A percentile compares a stretch with the other conserved stretches of the same genome.
These are phyloP conservation scores for Ornithoptera alexandrae DNA, from an alignment of 2,888 invertebrate genomes.

Conservation along the genomic window DNA sequence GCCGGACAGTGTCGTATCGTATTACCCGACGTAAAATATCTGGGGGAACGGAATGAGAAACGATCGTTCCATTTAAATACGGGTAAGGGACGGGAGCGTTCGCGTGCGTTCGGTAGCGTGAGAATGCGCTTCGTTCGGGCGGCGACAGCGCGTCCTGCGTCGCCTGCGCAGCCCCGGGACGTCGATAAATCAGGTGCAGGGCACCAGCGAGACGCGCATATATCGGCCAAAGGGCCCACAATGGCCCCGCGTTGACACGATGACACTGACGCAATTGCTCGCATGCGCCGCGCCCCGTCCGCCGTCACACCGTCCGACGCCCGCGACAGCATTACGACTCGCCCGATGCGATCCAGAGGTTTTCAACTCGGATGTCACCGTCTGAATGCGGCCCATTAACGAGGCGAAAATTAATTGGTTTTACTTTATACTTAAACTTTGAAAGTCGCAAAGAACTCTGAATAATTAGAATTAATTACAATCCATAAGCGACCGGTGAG, in stretches of 20 bases:
- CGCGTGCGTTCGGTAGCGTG: conserved; percentile 78
- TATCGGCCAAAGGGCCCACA: conserved; percentile 67
- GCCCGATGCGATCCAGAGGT: conserved; percentile 43
- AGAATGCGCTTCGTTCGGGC: conserved; percentile 77
- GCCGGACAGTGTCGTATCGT: conserved; percentile 80
- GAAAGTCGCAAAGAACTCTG: not conserved
- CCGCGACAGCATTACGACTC: conserved; percentile 45
- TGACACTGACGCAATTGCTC: conserved; percentile 75
- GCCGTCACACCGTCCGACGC: conserved; percentile 48
- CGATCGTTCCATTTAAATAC: conserved; percentile 76
- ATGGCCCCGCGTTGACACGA: conserved; percentile 66
- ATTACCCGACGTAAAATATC: conserved; percentile 80
- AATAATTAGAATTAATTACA: conserved; percentile 2
- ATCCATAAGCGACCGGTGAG: conserved; percentile 2
- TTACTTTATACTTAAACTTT: not conserved
- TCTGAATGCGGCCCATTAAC: conserved; percentile 1
- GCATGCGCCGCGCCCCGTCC: conserved; percentile 63
- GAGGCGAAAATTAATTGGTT: not conserved
- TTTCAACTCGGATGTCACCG: conserved; percentile 25
- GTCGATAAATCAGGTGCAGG: conserved; percentile 75
- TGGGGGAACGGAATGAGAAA: conserved; percentile 78
- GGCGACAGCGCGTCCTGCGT: conserved; percentile 62
- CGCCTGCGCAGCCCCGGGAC: conserved; percentile 51
- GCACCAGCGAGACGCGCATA: conserved; percentile 58
- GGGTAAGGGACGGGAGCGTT: conserved; percentile 70